A percentile compares a stretch with the other conserved stretches of the same genome.
These are phyloP conservation scores for Eulemur macaco DNA, from an alignment of 2,113 vertebrate genomes.

Conservation along the genomic window DNA sequence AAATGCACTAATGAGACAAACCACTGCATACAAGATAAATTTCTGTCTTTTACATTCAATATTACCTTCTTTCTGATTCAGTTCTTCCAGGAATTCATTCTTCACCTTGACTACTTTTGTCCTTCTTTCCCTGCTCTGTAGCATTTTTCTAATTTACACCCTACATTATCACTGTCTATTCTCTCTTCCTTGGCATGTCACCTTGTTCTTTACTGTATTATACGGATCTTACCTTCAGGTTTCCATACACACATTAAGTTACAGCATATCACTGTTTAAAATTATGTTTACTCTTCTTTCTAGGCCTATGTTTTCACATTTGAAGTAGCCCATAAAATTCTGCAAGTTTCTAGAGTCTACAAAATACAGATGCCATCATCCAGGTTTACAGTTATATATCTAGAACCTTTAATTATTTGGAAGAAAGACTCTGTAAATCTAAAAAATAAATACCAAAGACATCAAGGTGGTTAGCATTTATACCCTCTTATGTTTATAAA, in stretches of 20 bases:
- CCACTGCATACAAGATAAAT: neutral
- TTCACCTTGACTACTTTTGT: neutral
- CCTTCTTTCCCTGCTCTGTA: neutral
- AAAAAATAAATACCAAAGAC: neutral
- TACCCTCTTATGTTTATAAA: neutral
- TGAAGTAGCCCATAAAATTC: neutral
- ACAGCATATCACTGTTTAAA: neutral
- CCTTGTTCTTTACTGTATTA: neutral
- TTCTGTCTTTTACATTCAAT: neutral
- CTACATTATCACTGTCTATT: neutral
- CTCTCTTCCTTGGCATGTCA: neutral
- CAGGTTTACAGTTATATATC: neutral
- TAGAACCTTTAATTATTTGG: slow-evolving; percentile 10
- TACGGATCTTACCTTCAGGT: neutral
- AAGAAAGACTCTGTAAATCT: slow-evolving; percentile 35
- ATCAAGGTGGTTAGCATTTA: neutral
- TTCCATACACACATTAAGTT: neutral
- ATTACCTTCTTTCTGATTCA: neutral
- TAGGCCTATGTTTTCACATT: neutral
- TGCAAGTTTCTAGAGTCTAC: neutral
- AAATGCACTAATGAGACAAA: slow-evolving; percentile 1
- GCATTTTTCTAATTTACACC: neutral
- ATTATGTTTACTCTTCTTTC: neutral
- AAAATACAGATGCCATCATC: neutral
- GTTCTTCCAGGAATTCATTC: neutral